Evolutionary conservation across 2,113 vertebrate species (phyloP), one percentile per base, ranked within the genome.

Genomic region (Macrotus californicus): DNA sequence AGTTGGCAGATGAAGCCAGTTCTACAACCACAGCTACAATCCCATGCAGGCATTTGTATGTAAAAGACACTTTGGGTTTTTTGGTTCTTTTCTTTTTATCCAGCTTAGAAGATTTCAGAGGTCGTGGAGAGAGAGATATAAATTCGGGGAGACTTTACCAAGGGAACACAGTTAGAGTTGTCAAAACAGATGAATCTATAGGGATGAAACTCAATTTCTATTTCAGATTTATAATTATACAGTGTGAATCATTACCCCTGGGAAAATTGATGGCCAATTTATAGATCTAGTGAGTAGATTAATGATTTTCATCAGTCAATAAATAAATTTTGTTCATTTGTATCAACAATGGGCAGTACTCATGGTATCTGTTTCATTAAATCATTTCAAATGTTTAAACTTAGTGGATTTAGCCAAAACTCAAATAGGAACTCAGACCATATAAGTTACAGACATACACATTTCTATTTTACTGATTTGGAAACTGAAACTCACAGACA

Each of bases 191-290:
- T 6, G 6, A 41, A 66, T 52, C 54, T 39, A 4, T 21, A n/a
- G 31, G 31, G 75, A 67, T 85, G 69, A 85, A 89, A 93, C 29
- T 48, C 54, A 88, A 0, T 39, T 43, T 70, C 93, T 79, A 12
- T 86, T 83, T 88, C 76, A 94, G 76, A 61, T 2, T 73, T 61
- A 29, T 80, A 72, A 90, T 39, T 84, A 2, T 48, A 82, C 52
- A 34, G 79, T 12, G 70, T 21, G 91, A 97, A 91, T 94, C 83
- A 29, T 86, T 95, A 96, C 95, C 86, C 94, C 21, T 66, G 3
- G 34, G 39, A 50, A 69, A 67, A 75, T 7, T 4, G 11, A 72
- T 11, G 43, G n/a, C 46, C 79, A 46, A 7, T 67, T 79, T 73
- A 48, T 41, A 43, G 85, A 69, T 34, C 5, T 13, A 18, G 31